These are phyloP conservation scores for Aporophyla lueneburgensis DNA, from an alignment of 2,888 invertebrate species.

Conservation along the genomic window DNA sequence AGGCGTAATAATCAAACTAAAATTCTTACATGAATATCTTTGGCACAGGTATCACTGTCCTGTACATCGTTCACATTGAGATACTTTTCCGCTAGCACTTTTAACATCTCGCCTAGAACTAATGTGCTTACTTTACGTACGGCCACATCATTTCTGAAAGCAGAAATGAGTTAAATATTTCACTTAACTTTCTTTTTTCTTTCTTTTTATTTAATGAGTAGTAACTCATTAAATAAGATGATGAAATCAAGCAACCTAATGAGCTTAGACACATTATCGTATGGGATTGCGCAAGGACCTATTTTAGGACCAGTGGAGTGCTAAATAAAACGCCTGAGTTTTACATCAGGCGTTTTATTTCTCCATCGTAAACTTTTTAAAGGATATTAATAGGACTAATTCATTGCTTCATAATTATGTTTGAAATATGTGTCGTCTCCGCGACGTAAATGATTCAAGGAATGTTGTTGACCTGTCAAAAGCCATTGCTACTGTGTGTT, in stretches of 20 bases:
- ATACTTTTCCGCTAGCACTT: constrained; percentile 82
- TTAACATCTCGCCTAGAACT: constrained; percentile 84
- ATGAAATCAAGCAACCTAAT: background rate
- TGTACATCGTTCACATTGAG: constrained; percentile 72
- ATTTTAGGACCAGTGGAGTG: background rate
- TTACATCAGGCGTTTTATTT: too few species aligned
- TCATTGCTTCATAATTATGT: too few species aligned
- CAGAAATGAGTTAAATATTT: background rate
- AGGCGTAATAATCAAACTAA: background rate
- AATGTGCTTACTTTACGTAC: constrained; percentile 84
- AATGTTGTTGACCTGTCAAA: too few species aligned
- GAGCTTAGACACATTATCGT: background rate
- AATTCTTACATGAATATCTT: constrained; percentile 76
- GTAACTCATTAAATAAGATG: background rate
- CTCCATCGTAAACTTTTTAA: too few species aligned
- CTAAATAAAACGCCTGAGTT: background rate
- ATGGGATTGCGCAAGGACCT: background rate
- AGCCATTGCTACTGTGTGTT: too few species aligned
- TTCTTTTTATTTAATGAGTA: too few species aligned
- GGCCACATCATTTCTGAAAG: constrained; percentile 78
- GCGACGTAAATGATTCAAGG: too few species aligned
- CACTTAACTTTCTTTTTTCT: too few species aligned
- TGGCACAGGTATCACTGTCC: constrained; percentile 70
- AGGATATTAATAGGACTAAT: too few species aligned
- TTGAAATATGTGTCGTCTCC: too few species aligned